Percentiles rank a stretch among this genome's conserved stretches.
phyloP scores from a whole-genome alignment of 2,888 invertebrate genomes.

The Ptychoptera albimana region DNA sequence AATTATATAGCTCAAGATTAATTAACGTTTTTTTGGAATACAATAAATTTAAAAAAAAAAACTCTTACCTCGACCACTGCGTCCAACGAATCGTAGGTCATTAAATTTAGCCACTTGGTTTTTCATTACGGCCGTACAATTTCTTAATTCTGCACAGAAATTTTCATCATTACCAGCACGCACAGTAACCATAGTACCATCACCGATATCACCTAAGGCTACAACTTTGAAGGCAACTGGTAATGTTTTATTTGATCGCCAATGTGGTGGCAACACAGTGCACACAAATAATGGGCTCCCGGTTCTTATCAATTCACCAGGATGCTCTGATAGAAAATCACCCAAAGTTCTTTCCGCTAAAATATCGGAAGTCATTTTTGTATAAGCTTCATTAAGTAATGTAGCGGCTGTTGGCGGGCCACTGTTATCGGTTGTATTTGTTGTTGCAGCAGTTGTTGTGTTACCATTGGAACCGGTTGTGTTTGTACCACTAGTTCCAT shows the following conservation, averaged over 20 bases:
- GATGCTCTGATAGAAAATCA: constrained; percentile 77
- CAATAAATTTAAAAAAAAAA: neutral
- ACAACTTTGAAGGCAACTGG: constrained; percentile 96
- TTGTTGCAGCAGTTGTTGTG: constrained; percentile 21
- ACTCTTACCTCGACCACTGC: constrained; percentile 92
- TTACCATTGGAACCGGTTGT: constrained; percentile 15
- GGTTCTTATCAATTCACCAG: constrained; percentile 82
- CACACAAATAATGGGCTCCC: constrained; percentile 91
- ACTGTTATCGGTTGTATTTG: constrained; percentile 37
- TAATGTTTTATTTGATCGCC: constrained; percentile 96
- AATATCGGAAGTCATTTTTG: constrained; percentile 81
- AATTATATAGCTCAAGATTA: too few species aligned
- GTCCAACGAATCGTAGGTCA: constrained; percentile 94
- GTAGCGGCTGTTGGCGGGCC: constrained; percentile 52
- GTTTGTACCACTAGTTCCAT: constrained; percentile 1
- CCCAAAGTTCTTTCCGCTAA: constrained; percentile 74
- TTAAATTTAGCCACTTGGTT: constrained; percentile 98
- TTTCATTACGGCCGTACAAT: constrained; percentile 93
- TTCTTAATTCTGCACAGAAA: constrained; percentile 87
- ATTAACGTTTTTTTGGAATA: too few species aligned
- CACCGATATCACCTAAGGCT: constrained; percentile 83
- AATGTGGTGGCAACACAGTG: constrained; percentile 86
- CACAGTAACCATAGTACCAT: constrained; percentile 91
- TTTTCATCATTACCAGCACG: constrained; percentile 97
- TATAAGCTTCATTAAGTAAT: constrained; percentile 65